Evolutionary conservation across 2,888 invertebrate species (phyloP), one percentile per base, ranked within the genome.

Genomic region (Thecophora atra): DNA sequence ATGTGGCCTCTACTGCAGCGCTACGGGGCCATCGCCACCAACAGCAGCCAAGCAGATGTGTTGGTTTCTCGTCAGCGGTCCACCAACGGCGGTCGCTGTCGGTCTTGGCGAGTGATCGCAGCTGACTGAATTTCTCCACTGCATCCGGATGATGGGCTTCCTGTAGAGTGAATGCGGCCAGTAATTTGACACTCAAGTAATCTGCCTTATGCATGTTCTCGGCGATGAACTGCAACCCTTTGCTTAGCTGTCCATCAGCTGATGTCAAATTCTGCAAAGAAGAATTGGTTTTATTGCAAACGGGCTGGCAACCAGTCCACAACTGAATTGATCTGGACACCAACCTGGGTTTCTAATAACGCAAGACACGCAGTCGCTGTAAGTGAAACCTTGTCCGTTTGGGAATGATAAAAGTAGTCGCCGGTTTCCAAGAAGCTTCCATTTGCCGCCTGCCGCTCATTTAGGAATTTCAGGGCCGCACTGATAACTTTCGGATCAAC

Each of bases 361-460:
- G 94, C 90, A 68, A 93, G 88, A 3, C 94, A 83, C 1, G 92
- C 91, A 81, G 92, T 95, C 0, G 95, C 93, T 0, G 96, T 94
- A 21, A 95, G 85, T 0, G 93, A 91, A 11, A 93, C 87, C 42
- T 91, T 91, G 75, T 91, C 90, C 15, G 79, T 77, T 42, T 92
- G 89, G 2, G 91, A 92, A 44, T 91, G 92, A 85, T 93, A 94
- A 75, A 81, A 83, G 24, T 94, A 90, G 76, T 90, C 89, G 37
- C 94, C 94, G 28, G 90, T 89, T 87, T 96, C 95, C 0, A 90
- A 89, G 83, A 96, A 96, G 78, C 91, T 91, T 63, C 96, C 96
- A 79, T 93, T 92, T 3, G 88, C 81, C 4, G 89, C 89, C 86
- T 96, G 95, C 74, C 89, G 89, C 11, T 87, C 87, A 0, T 91